Conservation (phyloP, 2,797 vertebrate genomes). For the Sebastes reedi region DNA sequence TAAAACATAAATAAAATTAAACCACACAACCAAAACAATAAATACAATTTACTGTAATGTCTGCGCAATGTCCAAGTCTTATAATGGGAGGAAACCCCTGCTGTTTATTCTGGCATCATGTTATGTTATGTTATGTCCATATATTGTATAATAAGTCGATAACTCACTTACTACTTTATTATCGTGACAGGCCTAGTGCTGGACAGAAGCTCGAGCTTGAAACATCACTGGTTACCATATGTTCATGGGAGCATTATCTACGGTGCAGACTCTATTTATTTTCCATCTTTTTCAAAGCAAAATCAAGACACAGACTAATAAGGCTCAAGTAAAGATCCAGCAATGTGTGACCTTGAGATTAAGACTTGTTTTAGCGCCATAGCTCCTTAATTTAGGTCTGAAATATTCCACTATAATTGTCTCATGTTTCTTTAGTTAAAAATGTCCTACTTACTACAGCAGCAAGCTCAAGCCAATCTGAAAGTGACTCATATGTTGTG, state of each 20-base stretch:
- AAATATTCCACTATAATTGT: neutral
- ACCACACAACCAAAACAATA: no score
- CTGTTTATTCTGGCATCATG: no score
- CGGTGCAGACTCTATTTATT: accelerated
- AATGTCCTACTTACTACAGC: neutral
- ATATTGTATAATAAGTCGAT: no score
- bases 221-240: no score
- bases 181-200: neutral
- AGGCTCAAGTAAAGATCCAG: neutral
- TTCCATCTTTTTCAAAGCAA: neutral
- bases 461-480: neutral
- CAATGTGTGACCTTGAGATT: neutral
- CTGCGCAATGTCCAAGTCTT: no score
- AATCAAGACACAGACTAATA: neutral
- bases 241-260: no score
- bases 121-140: no score
- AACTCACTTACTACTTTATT: no score
- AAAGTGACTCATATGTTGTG: slow-evolving; percentile 20
- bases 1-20: no score
- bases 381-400: neutral
- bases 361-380: neutral
- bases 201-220: neutral
- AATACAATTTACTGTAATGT: no score
- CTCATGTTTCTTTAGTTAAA: neutral
- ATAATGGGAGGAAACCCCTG: no score